Base-by-base conservation (phyloP, 1,140 invertebrate species). In the Drosophila leontia region DNA sequence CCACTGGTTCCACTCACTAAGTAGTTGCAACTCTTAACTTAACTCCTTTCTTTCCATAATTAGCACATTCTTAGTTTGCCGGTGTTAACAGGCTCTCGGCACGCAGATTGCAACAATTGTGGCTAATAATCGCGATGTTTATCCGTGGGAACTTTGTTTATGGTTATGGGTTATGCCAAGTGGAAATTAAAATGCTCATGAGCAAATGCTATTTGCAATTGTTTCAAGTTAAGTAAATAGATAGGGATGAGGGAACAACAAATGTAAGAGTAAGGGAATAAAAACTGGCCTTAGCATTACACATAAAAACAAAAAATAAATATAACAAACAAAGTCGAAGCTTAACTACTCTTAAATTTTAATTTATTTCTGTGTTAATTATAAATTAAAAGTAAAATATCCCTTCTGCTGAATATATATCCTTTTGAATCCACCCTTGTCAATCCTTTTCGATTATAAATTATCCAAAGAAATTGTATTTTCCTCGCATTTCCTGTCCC, bases 41-140 rank as follows among this genome's bases (percentile, higher is more conserved):
- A 39, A 35, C 70, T 55, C 35, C 34, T 42, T 57, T 47, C 60
- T 42, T 70, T 63, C 51, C 62, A 61, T 83, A 87, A 88, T 87
- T 80, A 87, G 77, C 84, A 87, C 80, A 88, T 87, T 80, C 63
- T 58, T 76, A 64, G 74, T 45, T 74, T 39, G 42, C 55, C 82
- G 55, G 70, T 90, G 77, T 75, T 87, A 64, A 87, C 68, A 74
- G 56, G 45, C 35, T 32, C 61, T 29, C 15, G 45, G 32, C 84
- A 87, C 84, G 84, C 68, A 88, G 77, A 78, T 70, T 23, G 35
- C 58, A 32, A 51, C 67, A 42, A 60, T 72, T 51, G 69, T 44
- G 32, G 67, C 53, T 72, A 35, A 72, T 72, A 59, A 72, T 51
- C 53, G 32, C 67, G 45, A 34, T 72, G 42, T 70, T 70, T 70